Conservation (phyloP, 2,888 invertebrate species). For the Hypercompe scribonia region DNA sequence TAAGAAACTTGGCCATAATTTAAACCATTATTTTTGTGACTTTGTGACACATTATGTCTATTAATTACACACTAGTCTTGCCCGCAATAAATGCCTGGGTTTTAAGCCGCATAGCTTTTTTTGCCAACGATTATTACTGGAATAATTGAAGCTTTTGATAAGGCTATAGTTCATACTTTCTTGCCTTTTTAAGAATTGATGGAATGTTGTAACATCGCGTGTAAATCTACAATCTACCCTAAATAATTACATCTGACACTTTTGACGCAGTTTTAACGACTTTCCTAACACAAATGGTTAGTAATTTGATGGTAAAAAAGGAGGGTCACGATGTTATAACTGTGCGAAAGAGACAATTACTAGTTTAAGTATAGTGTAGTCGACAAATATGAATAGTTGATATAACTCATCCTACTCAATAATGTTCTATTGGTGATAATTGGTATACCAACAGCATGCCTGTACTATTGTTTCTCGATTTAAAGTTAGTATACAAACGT, state of each 20-base stretch:
- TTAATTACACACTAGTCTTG: neutral
- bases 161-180: neutral
- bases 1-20: too few species aligned
- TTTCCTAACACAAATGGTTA: neutral
- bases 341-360: neutral
- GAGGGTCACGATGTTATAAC: neutral
- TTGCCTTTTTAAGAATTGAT: neutral
- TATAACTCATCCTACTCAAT: constrained; percentile 16
- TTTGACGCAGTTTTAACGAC: neutral
- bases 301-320: neutral
- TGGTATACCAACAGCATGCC: neutral
- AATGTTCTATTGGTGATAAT: constrained; percentile 13
- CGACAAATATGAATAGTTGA: constrained; percentile 14
- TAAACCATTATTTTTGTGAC: neutral
- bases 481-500: neutral
- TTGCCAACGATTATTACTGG: neutral
- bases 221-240: neutral
- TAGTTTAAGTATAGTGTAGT: neutral
- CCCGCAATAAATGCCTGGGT: neutral
- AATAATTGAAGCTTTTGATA: neutral
- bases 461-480: constrained; percentile 11
- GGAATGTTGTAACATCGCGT: neutral
- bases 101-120: too few species aligned
- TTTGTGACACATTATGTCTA: neutral
- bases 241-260: neutral